Evolutionary conservation across 2,113 vertebrate species (phyloP).

Genomic region (Corythoichthys haematopterus): DNA sequence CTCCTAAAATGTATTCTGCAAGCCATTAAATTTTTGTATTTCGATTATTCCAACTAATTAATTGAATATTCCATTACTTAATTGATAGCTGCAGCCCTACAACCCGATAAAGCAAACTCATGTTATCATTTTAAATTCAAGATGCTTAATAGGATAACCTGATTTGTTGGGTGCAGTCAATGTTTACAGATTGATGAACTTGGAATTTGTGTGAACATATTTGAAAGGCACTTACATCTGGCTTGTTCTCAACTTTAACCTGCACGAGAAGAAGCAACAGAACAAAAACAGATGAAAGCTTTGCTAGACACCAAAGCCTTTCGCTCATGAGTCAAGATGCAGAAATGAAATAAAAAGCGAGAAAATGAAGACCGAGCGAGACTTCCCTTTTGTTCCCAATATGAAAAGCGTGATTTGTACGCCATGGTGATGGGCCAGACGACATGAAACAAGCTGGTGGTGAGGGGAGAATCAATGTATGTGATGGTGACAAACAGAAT

Average conservation of each 20-base stretch:
- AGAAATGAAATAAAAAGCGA: constrained; percentile 3
- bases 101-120: no score
- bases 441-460: constrained; percentile 67
- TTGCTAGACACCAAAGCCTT: constrained; percentile 5
- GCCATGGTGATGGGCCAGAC: constrained; percentile 77
- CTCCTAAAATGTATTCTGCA: no score
- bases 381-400: constrained; percentile 99
- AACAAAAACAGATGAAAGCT: constrained; percentile 36
- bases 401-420: constrained; percentile 91
- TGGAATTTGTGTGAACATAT: constrained; percentile 11
- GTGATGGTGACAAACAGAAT: constrained; percentile 20
- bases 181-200: neutral
- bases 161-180: constrained; percentile 7
- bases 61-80: no score
- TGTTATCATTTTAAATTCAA: neutral
- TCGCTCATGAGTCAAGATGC: constrained; percentile 6
- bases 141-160: neutral
- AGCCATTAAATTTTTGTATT: no score
- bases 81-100: no score
- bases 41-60: no score
- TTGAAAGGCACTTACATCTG: constrained; percentile 59
- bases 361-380: constrained; percentile 31
- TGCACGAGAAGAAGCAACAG: constrained; percentile 44
- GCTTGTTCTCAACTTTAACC: constrained; percentile 63
- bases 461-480: constrained; percentile 31